A percentile compares a stretch with the other conserved stretches of the same genome.
These are phyloP conservation scores for Gymnogyps californianus DNA, from an alignment of 2,113 vertebrate species.

Conservation along the genomic window DNA sequence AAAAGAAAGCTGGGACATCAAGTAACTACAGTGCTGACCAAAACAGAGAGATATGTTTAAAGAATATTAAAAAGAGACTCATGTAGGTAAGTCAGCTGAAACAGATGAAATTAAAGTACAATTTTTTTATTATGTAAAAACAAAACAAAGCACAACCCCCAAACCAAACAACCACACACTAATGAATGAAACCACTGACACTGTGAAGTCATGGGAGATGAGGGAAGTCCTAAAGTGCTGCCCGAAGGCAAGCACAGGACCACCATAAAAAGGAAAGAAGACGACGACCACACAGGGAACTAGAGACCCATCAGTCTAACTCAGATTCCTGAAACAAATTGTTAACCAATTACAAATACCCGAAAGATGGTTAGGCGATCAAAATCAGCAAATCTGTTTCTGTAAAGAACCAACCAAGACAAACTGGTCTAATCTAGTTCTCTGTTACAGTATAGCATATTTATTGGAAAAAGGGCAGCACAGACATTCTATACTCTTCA, in stretches of 20 bases:
- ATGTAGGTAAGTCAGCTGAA: not conserved
- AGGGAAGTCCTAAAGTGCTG: not conserved
- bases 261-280: not conserved
- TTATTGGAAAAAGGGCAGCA: not conserved
- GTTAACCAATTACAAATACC: not conserved
- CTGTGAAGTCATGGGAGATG: fast-evolving
- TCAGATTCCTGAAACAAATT: not conserved
- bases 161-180: not conserved
- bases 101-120: not conserved
- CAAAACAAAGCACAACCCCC: not conserved
- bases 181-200: not conserved
- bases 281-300: not conserved
- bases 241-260: not conserved
- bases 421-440: not conserved
- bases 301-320: not conserved
- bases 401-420: not conserved
- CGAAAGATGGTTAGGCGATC: not conserved
- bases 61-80: not conserved
- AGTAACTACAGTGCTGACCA: not conserved
- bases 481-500: too few relatives aligned
- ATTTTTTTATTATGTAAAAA: not conserved
- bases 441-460: not conserved
- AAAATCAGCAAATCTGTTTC: not conserved
- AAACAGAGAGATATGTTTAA: not conserved
- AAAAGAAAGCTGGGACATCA: not conserved